Evolutionary conservation across 2,888 invertebrate genomes (phyloP), one percentile per base, ranked within the genome.

Genomic region (Leptinotarsa tumamoca): DNA sequence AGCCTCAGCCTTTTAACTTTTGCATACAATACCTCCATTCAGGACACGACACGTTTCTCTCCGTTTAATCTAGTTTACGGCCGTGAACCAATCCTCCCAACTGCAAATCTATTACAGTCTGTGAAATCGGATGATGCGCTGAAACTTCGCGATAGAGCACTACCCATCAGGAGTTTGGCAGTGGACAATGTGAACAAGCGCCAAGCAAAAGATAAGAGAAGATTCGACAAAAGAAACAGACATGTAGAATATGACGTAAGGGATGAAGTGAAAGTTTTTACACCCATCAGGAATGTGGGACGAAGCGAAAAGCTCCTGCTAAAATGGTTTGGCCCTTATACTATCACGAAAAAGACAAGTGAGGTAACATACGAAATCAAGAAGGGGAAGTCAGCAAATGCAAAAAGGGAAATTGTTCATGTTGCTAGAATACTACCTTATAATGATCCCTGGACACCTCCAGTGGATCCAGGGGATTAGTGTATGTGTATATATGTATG

Each of bases 341-440:
- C 27, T 5, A 27, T 27, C 0, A 27, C 27, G 27, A 27, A 27
- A 5, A 27, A 27, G 27, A 43, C 17, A 66, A 66, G 43, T 43
- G 33, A 66, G 0, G 66, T 23, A n/a, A 17, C 15, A 4, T 66
- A 66, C 21, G 23, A 61, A 21, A 66, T 66, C 15, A 15, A 43
- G 23, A 66, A 66, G 15, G 66, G 1, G 15, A 43, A 17, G 0
- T 66, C 33, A 18, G 15, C 66, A 23, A 23, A 23, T n/a, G 66
- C 66, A 43, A 66, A 66, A 66, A 66, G 43, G n/a, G 66, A 66
- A 27, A n/a, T 23, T 7, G 33, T 66, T 27, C 66, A 66, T 1
- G 23, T 66, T 17, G 43, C 33, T 43, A 27, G 66, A 17, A 66
- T 66, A 1, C n/a, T 66, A 10, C 27, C 66, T 4, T 23, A 33